phyloP scores from a whole-genome alignment of 2,797 vertebrate species.

The Lacerta agilis region DNA sequence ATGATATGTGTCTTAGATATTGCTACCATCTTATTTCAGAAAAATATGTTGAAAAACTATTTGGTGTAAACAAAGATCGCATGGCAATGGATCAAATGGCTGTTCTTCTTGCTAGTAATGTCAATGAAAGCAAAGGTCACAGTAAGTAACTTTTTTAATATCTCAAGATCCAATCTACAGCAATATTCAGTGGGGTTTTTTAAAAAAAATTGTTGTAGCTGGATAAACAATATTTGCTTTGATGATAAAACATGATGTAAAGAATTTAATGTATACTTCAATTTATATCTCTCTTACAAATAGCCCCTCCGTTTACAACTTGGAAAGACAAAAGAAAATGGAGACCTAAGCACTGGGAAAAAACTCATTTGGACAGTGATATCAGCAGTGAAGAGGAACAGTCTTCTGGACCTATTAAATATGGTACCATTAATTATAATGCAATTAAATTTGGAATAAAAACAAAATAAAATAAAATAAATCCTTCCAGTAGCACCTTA shows the following conservation, averaged over 20 bases:
- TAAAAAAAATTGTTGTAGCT: neutral
- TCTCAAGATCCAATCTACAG: neutral
- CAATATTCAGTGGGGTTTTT: neutral
- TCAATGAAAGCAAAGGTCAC: conserved; percentile 92
- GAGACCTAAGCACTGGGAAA: conserved; percentile 85
- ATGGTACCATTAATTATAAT: conserved; percentile 76
- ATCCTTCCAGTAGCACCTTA: too few species aligned
- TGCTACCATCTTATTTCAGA: conserved; percentile 79
- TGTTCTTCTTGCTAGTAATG: conserved; percentile 95
- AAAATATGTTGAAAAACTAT: conserved; percentile 93
- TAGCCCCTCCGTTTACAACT: conserved; percentile 94
- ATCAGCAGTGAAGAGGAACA: conserved; percentile 81
- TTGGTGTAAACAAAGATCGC: conserved; percentile 91
- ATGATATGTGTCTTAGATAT: neutral
- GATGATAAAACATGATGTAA: neutral
- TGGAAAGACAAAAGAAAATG: conserved; percentile 91
- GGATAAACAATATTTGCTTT: neutral
- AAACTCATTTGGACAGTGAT: conserved; percentile 74
- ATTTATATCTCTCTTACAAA: conserved; percentile 27
- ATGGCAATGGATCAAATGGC: conserved; percentile 97
- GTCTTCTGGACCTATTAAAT: conserved; percentile 73
- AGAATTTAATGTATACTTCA: neutral
- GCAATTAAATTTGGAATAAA: neutral
- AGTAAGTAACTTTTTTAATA: conserved; percentile 79
- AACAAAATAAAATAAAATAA: too few species aligned